Evolutionary conservation across 2,888 invertebrate species (phyloP).

Genomic region (Pristionchus japonicus): DNA sequence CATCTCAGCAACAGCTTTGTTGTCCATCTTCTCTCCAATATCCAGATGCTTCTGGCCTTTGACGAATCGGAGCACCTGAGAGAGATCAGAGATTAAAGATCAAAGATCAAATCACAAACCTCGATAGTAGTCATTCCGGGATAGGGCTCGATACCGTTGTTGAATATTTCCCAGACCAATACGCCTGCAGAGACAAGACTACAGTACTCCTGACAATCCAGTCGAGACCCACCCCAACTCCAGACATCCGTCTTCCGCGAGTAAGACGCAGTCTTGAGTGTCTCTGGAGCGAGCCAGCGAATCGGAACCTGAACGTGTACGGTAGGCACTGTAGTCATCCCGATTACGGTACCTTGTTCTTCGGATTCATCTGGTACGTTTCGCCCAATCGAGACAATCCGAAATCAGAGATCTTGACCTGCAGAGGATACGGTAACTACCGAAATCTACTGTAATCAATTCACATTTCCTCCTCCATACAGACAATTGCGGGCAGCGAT

Average conservation of each 20-base stretch:
- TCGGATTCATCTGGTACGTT: constrained; percentile 47
- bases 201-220: no score
- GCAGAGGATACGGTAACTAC: not conserved
- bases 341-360: constrained; percentile 9
- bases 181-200: not conserved
- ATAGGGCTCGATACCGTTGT: constrained; percentile 44
- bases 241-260: constrained; percentile 49
- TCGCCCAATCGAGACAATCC: constrained; percentile 53
- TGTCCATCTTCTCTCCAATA: constrained; percentile 24
- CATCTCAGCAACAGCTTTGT: constrained; percentile 1
- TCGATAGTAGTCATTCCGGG: constrained; percentile 26
- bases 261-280: constrained; percentile 43
- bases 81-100: constrained; percentile 27
- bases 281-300: constrained; percentile 52
- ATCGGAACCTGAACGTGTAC: constrained; percentile 46
- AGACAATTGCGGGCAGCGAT: constrained; percentile 61
- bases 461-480: constrained; percentile 48
- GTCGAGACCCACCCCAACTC: not conserved
- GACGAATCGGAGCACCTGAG: constrained; percentile 33
- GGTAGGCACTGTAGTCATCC: not conserved
- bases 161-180: constrained; percentile 45
- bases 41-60: constrained; percentile 36
- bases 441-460: not conserved
- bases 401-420: constrained; percentile 61
- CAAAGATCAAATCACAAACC: not conserved